Conservation (phyloP, 2,888 invertebrate species). For the Chromoteleia sp. region DNA sequence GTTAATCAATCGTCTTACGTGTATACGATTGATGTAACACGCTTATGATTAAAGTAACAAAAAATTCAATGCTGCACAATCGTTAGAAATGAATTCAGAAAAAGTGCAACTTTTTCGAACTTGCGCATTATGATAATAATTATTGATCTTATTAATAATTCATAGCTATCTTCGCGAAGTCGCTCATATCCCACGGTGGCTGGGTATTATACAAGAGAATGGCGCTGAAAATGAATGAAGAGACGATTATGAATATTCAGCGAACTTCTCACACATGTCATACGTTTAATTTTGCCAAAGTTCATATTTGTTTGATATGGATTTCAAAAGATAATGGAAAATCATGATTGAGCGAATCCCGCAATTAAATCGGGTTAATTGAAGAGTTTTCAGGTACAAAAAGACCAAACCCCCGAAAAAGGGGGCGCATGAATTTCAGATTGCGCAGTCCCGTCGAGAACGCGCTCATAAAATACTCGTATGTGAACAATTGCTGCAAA, state of each 20-base stretch:
- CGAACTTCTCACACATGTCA: constrained; percentile 75
- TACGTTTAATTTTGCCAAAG: constrained; percentile 72
- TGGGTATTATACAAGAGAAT: constrained; percentile 74
- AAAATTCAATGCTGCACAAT: too few relatives aligned
- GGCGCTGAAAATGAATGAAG: constrained; percentile 65
- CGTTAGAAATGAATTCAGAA: too few relatives aligned
- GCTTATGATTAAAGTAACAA: too few relatives aligned
- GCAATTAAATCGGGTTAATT: constrained; percentile 28
- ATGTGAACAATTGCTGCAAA: constrained; percentile 11
- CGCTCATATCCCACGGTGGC: constrained; percentile 68
- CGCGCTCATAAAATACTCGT: constrained; percentile 11
- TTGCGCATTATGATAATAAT: constrained; percentile 64
- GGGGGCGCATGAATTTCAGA: constrained; percentile 16
- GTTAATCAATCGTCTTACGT: too few relatives aligned
- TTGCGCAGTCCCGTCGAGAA: background rate
- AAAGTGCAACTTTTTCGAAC: constrained; percentile 12
- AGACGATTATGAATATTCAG: constrained; percentile 81
- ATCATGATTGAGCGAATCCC: constrained; percentile 44
- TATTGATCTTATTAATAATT: constrained; percentile 80
- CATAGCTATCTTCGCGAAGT: constrained; percentile 73
- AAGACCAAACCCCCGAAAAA: background rate
- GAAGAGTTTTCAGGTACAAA: constrained; percentile 15
- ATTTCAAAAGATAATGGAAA: constrained; percentile 54
- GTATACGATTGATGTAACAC: too few relatives aligned
- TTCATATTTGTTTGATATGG: constrained; percentile 48